phyloP scores from a whole-genome alignment of 2,888 invertebrate species.

The Neoaliturus tenellus region DNA sequence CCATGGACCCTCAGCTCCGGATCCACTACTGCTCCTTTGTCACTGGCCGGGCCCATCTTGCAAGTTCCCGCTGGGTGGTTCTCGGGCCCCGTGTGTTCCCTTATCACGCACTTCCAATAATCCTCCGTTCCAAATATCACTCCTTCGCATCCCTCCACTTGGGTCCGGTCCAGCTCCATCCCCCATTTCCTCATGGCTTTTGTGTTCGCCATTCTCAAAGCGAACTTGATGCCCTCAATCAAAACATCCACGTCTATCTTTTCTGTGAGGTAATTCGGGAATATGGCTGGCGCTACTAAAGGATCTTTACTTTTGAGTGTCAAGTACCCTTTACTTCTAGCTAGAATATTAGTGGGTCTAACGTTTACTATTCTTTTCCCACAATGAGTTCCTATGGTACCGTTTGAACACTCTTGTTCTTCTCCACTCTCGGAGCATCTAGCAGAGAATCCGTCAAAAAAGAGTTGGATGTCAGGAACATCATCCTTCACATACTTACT shows the following conservation, averaged over 20 bases:
- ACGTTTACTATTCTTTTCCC: conserved; percentile 59
- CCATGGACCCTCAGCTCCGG: conserved; percentile 70
- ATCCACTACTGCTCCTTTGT: conserved; percentile 69
- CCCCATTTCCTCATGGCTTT: conserved; percentile 65
- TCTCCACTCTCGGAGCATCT: conserved; percentile 66
- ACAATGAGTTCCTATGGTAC: conserved; percentile 53
- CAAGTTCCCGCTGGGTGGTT: conserved; percentile 69
- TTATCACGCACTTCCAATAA: conserved; percentile 67
- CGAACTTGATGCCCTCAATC: conserved; percentile 69
- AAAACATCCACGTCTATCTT: conserved; percentile 70
- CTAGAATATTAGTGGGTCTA: conserved; percentile 70
- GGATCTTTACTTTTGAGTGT: conserved; percentile 73
- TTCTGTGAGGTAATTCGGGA: conserved; percentile 74
- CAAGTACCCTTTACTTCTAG: conserved; percentile 69
- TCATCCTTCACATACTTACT: conserved; percentile 70
- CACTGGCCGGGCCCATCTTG: conserved; percentile 69
- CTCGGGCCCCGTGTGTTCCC: conserved; percentile 65
- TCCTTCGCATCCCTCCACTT: conserved; percentile 63
- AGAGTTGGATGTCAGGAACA: conserved; percentile 72
- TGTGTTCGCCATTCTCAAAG: conserved; percentile 63
- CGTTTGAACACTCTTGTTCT: conserved; percentile 67
- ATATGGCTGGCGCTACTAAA: conserved; percentile 73
- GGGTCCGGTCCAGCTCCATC: conserved; percentile 62
- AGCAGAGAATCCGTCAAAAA: conserved; percentile 72
- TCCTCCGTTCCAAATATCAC: conserved; percentile 62